Evolutionary conservation across 2,888 invertebrate species (phyloP).

Genomic region (Branchellion lobata): DNA sequence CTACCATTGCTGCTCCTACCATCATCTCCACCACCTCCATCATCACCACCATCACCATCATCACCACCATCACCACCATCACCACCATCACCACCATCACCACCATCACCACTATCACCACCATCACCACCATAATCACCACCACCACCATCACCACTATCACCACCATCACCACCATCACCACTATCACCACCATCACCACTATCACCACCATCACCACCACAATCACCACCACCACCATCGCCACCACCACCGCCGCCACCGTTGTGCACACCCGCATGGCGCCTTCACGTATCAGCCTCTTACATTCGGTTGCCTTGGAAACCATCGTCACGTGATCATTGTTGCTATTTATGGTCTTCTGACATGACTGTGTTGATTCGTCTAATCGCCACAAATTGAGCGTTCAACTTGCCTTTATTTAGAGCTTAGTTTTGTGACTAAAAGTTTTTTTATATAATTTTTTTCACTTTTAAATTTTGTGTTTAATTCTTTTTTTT

Average conservation of each 20-base stretch:
- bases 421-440: background rate
- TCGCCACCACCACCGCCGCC: too few relatives aligned
- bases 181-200: too few relatives aligned
- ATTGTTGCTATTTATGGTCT: conserved; percentile 18
- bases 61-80: background rate
- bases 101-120: background rate
- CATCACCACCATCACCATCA: background rate
- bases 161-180: too few relatives aligned
- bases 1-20: background rate
- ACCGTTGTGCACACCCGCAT: too few relatives aligned
- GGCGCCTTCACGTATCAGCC: background rate
- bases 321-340: background rate
- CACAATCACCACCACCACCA: too few relatives aligned
- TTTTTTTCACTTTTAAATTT: too few relatives aligned
- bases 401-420: background rate
- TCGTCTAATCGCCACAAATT: background rate
- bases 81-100: background rate
- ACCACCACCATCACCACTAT: background rate
- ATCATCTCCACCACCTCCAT: background rate
- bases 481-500: too few relatives aligned
- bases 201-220: too few relatives aligned
- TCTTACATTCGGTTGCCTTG: conserved; percentile 19
- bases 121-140: background rate
- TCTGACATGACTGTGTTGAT: conserved; percentile 1
- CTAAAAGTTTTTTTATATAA: background rate